phyloP scores from a whole-genome alignment of 2,797 vertebrate genomes.

The Miichthys miiuy region DNA sequence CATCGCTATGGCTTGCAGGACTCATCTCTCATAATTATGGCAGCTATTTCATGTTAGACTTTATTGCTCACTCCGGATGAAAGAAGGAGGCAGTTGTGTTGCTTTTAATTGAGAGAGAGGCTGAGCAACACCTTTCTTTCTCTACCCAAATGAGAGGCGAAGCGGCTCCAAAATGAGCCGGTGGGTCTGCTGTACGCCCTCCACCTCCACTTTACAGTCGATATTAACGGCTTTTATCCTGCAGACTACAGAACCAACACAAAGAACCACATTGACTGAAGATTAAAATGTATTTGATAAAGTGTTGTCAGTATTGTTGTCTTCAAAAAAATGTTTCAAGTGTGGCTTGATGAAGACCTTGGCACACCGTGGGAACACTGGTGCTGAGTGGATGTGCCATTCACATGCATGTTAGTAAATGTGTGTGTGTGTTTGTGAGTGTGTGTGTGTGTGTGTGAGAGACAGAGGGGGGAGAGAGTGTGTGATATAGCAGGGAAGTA shows the following conservation, averaged over 20 bases:
- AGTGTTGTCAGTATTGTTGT: slow-evolving; percentile 29
- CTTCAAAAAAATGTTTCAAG: slow-evolving; percentile 25
- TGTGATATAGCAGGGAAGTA: slow-evolving; percentile 49
- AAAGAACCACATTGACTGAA: slow-evolving; percentile 38
- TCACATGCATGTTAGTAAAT: slow-evolving; percentile 7
- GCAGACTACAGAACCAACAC: slow-evolving; percentile 29
- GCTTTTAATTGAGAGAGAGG: slow-evolving; percentile 50
- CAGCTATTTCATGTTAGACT: slow-evolving; percentile 54
- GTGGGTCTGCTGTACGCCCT: slow-evolving; percentile 30
- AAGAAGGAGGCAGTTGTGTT: slow-evolving; percentile 48
- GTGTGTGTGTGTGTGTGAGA: slow-evolving; percentile 15
- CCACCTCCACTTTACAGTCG: slow-evolving; percentile 34
- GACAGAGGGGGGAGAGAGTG: neutral
- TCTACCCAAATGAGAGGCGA: slow-evolving; percentile 55
- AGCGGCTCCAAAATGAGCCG: slow-evolving; percentile 36
- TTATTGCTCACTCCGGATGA: slow-evolving; percentile 54
- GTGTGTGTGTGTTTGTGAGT: slow-evolving; percentile 25
- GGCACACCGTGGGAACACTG: neutral
- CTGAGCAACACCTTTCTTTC: slow-evolving; percentile 58
- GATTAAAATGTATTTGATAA: slow-evolving; percentile 56
- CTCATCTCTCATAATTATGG: slow-evolving; percentile 57
- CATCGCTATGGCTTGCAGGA: slow-evolving; percentile 12
- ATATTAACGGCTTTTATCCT: slow-evolving; percentile 59
- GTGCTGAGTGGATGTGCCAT: slow-evolving; percentile 20
- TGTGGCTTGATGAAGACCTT: slow-evolving; percentile 36